Evolutionary conservation across 1,140 invertebrate genomes (phyloP).

Genomic region (Cherax destructor): DNA sequence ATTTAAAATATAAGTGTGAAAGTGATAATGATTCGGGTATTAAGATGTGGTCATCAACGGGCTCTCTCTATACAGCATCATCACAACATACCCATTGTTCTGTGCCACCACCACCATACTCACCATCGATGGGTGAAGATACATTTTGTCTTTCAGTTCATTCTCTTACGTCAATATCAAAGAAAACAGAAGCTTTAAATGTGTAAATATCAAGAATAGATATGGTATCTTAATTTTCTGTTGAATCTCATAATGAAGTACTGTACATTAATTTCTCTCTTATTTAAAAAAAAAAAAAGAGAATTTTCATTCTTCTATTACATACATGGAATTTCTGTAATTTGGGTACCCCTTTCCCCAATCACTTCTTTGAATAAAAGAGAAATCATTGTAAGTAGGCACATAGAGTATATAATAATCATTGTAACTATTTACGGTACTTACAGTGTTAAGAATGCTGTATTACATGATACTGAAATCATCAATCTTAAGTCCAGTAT

Average conservation of each 20-base stretch:
- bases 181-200: conserved; percentile 19
- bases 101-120: conserved; percentile 52
- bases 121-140: conserved; percentile 33
- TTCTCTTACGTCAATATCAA: conserved; percentile 31
- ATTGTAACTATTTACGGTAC: too few species aligned
- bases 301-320: too few species aligned
- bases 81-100: conserved; percentile 23
- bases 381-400: too few species aligned
- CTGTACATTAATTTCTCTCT: too few species aligned
- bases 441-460: too few species aligned
- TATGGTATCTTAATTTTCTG: background rate
- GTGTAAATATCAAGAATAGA: conserved; percentile 12
- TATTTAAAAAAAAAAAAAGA: too few species aligned
- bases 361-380: too few species aligned
- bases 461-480: too few species aligned
- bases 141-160: conserved; percentile 38
- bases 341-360: too few species aligned
- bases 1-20: conserved; percentile 27
- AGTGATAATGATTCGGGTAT: conserved; percentile 53
- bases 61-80: conserved; percentile 33
- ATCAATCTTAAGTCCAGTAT: too few species aligned
- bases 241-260: background rate
- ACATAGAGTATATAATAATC: too few species aligned
- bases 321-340: too few species aligned
- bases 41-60: conserved; percentile 50